These are phyloP conservation scores for Ailuropoda melanoleuca DNA, from an alignment of 2,113 vertebrate genomes.

Conservation along the genomic window DNA sequence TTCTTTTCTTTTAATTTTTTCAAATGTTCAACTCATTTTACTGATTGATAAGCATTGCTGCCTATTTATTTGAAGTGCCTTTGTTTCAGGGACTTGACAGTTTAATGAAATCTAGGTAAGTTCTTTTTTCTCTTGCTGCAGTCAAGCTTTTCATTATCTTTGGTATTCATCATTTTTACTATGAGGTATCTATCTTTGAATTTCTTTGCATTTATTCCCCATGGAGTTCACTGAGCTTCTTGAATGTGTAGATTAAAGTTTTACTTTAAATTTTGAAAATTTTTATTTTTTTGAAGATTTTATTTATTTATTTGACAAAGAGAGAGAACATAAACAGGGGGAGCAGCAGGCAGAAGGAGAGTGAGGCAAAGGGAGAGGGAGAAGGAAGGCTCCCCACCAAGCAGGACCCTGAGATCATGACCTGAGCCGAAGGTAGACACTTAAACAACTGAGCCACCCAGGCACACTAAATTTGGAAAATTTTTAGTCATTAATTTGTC, in stretches of 20 bases:
- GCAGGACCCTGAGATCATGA: too few species aligned
- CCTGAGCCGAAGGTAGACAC: not conserved
- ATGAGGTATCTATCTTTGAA: not conserved
- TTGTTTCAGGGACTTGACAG: not conserved
- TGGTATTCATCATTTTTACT: not conserved
- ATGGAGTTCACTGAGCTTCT: not conserved
- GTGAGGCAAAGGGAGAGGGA: too few species aligned
- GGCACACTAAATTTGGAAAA: not conserved
- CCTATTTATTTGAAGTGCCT: not conserved
- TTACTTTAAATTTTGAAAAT: not conserved
- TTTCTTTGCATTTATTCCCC: not conserved
- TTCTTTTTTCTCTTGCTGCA: not conserved
- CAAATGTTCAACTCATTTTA: not conserved
- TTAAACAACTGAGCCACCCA: not conserved
- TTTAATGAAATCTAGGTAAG: not conserved
- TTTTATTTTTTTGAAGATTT: not conserved
- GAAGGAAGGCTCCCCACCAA: too few species aligned
- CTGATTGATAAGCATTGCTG: not conserved
- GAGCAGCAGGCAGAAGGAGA: too few species aligned
- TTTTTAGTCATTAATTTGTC: not conserved
- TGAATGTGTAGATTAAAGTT: not conserved
- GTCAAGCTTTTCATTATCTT: not conserved
- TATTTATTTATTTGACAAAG: too few species aligned
- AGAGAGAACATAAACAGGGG: too few species aligned
- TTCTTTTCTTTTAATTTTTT: not conserved